Percentiles rank a stretch among this genome's conserved stretches.
These are phyloP conservation scores for Cyanoramphus novaezelandiae DNA, from an alignment of 2,113 vertebrate species.

Conservation along the genomic window DNA sequence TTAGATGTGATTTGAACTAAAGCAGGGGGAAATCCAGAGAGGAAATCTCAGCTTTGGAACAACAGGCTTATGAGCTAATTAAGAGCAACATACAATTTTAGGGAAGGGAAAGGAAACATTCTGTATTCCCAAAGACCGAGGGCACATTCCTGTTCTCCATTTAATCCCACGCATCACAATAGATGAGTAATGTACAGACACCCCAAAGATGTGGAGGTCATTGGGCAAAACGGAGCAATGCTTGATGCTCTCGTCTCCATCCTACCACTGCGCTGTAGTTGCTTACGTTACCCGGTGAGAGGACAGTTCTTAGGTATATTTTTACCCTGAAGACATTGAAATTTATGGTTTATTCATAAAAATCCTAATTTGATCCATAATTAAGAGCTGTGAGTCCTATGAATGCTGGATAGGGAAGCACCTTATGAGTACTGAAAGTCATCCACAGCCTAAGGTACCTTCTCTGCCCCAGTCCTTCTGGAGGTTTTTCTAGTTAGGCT, in stretches of 20 bases:
- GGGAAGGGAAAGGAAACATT: not conserved
- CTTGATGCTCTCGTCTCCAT: not conserved
- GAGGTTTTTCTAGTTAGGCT: not conserved
- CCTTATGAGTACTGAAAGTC: not conserved
- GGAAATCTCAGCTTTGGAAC: constrained; percentile 16
- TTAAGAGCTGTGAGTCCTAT: not conserved
- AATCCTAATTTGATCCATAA: not conserved
- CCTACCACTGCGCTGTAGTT: not conserved
- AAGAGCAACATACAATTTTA: constrained; percentile 24
- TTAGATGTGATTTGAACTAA: constrained; percentile 48
- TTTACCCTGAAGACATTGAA: not conserved
- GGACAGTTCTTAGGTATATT: not conserved
- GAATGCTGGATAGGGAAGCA: not conserved
- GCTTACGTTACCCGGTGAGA: not conserved
- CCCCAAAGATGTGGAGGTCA: not conserved
- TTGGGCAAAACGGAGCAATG: not conserved
- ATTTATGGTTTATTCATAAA: not conserved
- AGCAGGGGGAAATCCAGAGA: constrained; percentile 15
- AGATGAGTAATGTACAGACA: not conserved
- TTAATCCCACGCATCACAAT: not conserved
- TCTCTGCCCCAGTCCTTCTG: not conserved
- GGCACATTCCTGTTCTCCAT: not conserved
- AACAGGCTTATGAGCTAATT: constrained; percentile 17
- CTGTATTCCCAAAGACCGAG: not conserved
- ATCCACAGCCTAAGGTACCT: not conserved